These are phyloP conservation scores for Manis pentadactyla DNA, from an alignment of 2,797 vertebrate genomes.

Conservation along the genomic window DNA sequence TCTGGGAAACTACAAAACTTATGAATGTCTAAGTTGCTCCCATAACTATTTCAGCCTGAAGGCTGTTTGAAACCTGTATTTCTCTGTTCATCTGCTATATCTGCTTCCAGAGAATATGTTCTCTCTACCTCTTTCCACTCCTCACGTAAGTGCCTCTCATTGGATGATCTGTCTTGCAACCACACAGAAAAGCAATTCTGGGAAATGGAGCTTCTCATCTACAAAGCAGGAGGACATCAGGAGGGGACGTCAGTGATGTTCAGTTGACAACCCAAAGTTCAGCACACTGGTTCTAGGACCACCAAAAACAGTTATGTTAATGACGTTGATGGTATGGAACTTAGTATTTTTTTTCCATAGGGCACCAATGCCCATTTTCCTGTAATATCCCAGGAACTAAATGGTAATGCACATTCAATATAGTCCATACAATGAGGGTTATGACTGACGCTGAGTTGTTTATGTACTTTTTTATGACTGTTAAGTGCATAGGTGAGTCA, in stretches of 20 bases:
- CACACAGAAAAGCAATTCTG: neutral
- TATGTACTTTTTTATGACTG: conserved; percentile 49
- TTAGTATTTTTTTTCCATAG: neutral
- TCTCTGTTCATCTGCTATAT: neutral
- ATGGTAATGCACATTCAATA: neutral
- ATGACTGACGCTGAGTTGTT: conserved; percentile 5
- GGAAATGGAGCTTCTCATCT: neutral
- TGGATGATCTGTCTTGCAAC: neutral
- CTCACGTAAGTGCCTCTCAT: neutral
- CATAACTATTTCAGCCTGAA: neutral
- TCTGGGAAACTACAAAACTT: neutral
- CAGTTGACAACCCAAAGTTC: neutral
- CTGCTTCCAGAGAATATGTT: neutral
- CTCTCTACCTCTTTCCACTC: neutral
- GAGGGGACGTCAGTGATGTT: neutral
- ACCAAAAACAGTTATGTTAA: neutral
- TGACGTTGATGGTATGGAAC: neutral
- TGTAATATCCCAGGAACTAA: neutral
- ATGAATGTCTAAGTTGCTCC: neutral
- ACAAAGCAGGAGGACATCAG: neutral
- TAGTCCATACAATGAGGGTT: neutral
- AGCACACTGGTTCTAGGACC: neutral
- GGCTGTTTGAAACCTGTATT: neutral
- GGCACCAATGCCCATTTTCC: neutral
- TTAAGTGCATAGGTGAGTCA: conserved; percentile 62